phyloP scores from a whole-genome alignment of 2,113 vertebrate genomes.

The Dipodomys merriami region DNA sequence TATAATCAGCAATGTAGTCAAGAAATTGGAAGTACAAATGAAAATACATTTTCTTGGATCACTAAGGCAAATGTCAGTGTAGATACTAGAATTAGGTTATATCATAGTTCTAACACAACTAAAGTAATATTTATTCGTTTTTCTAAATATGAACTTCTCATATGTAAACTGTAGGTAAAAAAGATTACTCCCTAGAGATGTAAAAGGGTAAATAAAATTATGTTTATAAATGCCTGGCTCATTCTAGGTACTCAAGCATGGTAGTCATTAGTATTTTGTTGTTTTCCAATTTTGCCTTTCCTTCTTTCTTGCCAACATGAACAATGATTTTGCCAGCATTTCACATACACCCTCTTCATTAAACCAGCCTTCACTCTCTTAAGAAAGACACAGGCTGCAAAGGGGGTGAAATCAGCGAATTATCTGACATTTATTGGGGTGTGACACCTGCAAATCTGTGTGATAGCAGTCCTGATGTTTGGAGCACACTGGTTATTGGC shows the following conservation, averaged over 20 bases:
- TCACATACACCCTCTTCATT: constrained; percentile 47
- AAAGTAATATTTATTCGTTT: constrained; percentile 45
- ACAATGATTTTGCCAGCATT: constrained; percentile 53
- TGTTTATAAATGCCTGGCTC: constrained; percentile 69
- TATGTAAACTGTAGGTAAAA: constrained; percentile 49
- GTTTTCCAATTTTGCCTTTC: constrained; percentile 55
- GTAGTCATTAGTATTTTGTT: constrained; percentile 58
- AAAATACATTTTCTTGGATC: constrained; percentile 30
- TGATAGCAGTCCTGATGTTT: background rate
- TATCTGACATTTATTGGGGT: constrained; percentile 45
- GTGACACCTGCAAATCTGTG: constrained; percentile 13
- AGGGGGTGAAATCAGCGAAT: constrained; percentile 41
- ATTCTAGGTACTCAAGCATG: constrained; percentile 40
- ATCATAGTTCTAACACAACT: background rate
- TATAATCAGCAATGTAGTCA: background rate
- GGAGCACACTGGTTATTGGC: background rate
- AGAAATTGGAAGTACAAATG: background rate
- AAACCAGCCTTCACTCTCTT: constrained; percentile 11
- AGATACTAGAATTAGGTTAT: background rate
- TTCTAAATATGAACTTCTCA: constrained; percentile 34
- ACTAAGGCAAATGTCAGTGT: background rate
- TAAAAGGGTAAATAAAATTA: constrained; percentile 60
- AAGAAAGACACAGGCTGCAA: constrained; percentile 23
- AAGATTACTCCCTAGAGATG: constrained; percentile 1
- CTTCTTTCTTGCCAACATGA: constrained; percentile 69